A percentile compares a stretch with the other conserved stretches of the same genome.
Conservation (phyloP, 2,888 invertebrate genomes). For the Xanthostigma xanthostigma region DNA sequence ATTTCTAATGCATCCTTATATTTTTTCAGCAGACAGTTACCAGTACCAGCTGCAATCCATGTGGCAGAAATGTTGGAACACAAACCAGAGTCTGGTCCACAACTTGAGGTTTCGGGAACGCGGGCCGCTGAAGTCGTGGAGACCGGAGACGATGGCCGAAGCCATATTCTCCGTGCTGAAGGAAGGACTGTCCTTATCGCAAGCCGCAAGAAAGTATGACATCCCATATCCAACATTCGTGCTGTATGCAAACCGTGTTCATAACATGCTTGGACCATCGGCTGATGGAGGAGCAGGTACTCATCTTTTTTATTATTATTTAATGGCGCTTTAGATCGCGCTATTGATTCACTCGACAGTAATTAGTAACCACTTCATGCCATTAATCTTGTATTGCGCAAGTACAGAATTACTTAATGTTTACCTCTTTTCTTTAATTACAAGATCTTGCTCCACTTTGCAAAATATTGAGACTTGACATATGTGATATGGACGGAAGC, state of each 20-base stretch:
- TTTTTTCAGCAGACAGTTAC: constrained; percentile 73
- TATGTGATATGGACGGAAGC: too few relatives aligned
- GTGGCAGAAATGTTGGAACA: constrained; percentile 95
- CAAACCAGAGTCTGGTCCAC: constrained; percentile 80
- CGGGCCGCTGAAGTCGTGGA: constrained; percentile 84
- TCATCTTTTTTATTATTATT: constrained; percentile 23
- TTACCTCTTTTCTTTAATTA: too few relatives aligned
- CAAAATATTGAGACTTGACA: too few relatives aligned
- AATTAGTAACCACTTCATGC: too few relatives aligned
- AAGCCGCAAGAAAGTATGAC: constrained; percentile 86
- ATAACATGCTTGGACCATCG: constrained; percentile 87
- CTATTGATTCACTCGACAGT: too few relatives aligned
- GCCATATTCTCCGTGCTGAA: constrained; percentile 86
- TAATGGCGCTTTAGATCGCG: not conserved
- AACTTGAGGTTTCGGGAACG: constrained; percentile 83
- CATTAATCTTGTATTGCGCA: too few relatives aligned
- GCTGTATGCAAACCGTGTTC: constrained; percentile 80
- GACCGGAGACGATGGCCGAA: constrained; percentile 89
- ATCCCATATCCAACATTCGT: constrained; percentile 91
- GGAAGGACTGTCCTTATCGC: constrained; percentile 76
- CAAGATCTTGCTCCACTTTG: too few relatives aligned
- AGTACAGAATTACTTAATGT: too few relatives aligned
- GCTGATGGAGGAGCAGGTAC: constrained; percentile 80
- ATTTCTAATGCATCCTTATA: not conserved
- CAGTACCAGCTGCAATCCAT: constrained; percentile 88